phyloP scores from a whole-genome alignment of 2,113 vertebrate genomes.

The Phylloscopus trochiloides region DNA sequence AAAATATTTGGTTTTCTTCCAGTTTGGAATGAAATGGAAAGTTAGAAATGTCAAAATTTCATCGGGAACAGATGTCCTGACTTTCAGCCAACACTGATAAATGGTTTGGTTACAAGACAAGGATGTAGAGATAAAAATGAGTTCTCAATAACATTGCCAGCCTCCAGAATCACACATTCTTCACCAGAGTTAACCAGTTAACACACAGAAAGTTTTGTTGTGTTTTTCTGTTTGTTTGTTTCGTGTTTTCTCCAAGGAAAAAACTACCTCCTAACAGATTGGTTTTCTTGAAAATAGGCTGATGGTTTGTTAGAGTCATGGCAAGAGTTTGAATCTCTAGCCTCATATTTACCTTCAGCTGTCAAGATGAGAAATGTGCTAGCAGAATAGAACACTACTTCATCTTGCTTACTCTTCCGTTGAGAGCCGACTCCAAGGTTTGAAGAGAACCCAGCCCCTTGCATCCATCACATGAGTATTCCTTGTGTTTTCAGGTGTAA shows the following conservation, averaged over 20 bases:
- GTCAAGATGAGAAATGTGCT: background rate
- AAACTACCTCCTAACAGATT: background rate
- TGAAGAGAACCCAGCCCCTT: background rate
- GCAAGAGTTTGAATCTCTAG: background rate
- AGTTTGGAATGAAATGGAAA: slow-evolving; percentile 19
- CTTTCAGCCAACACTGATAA: slow-evolving; percentile 9
- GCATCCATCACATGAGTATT: background rate
- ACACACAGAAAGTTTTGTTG: background rate
- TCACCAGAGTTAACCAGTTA: background rate
- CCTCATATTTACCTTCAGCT: background rate
- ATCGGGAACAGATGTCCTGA: slow-evolving; percentile 38
- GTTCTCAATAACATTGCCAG: background rate
- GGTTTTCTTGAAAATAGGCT: background rate
- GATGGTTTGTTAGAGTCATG: background rate
- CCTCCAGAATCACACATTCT: background rate
- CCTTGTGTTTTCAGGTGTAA: background rate
- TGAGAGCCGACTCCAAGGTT: background rate
- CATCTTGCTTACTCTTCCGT: background rate
- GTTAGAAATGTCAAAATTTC: slow-evolving; percentile 43
- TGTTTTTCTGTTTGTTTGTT: background rate
- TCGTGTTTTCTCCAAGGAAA: background rate
- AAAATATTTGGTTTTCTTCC: slow-evolving; percentile 12
- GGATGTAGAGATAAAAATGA: background rate
- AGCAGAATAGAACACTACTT: background rate
- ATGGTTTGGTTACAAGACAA: background rate